Conservation (phyloP, 2,888 invertebrate genomes). For the Mesorhabditis sp. region DNA sequence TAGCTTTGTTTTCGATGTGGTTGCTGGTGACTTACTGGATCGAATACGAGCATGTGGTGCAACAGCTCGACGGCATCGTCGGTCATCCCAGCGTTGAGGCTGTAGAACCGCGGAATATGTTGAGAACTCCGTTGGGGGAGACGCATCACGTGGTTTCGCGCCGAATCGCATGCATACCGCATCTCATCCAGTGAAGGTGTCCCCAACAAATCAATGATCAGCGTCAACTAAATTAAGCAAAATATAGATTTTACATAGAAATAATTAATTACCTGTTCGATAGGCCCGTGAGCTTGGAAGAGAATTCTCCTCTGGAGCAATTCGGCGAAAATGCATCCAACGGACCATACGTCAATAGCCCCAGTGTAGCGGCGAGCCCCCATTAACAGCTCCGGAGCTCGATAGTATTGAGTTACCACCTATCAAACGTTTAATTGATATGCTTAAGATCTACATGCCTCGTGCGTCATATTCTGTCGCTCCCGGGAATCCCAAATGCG, state of each 20-base stretch:
- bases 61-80: slow-evolving; percentile 96
- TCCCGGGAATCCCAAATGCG: slow-evolving; percentile 92
- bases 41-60: slow-evolving; percentile 94
- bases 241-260: neutral
- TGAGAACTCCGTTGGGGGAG: slow-evolving; percentile 18
- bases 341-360: slow-evolving; percentile 97
- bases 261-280: slow-evolving; percentile 73
- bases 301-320: slow-evolving; percentile 88
- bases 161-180: slow-evolving; percentile 93
- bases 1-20: neutral
- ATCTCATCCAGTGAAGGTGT: slow-evolving; percentile 92
- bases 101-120: slow-evolving; percentile 68
- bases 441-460: slow-evolving; percentile 62
- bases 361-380: slow-evolving; percentile 87
- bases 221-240: slow-evolving; percentile 73
- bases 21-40: slow-evolving; percentile 71
- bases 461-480: slow-evolving; percentile 94
- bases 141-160: slow-evolving; percentile 75
- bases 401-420: slow-evolving; percentile 98
- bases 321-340: slow-evolving; percentile 98
- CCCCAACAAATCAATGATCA: slow-evolving; percentile 93
- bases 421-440: neutral
- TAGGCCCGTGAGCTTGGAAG: slow-evolving; percentile 95
- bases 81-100: slow-evolving; percentile 84
- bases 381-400: slow-evolving; percentile 97